These are phyloP conservation scores for Pterois miles DNA, from an alignment of 2,797 vertebrate species.

Conservation along the genomic window DNA sequence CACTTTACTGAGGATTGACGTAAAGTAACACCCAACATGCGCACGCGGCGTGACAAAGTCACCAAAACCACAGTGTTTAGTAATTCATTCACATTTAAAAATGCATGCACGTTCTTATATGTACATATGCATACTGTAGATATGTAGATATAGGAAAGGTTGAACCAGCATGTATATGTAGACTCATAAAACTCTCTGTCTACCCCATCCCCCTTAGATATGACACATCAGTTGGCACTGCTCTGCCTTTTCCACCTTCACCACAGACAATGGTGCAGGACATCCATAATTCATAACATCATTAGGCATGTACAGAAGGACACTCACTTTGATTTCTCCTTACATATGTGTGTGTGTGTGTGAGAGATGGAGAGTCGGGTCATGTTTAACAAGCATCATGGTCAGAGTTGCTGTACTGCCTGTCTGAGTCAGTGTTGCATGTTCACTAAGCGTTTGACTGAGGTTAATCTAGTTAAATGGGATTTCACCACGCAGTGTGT, in stretches of 20 bases:
- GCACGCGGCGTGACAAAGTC: conserved; percentile 23
- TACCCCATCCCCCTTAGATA: neutral
- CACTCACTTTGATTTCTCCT: conserved; percentile 52
- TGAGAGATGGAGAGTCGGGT: neutral
- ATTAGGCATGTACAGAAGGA: conserved; percentile 57
- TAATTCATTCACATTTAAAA: neutral
- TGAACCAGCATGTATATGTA: neutral
- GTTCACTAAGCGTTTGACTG: conserved; percentile 28
- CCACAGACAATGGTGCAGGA: conserved; percentile 61
- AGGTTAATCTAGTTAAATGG: conserved; percentile 46
- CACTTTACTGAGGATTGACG: conserved; percentile 49
- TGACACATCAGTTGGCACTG: conserved; percentile 48
- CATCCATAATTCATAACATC: conserved; percentile 78
- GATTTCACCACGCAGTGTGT: conserved; percentile 11
- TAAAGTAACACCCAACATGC: conserved; percentile 35
- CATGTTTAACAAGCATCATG: conserved; percentile 42
- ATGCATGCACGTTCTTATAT: neutral
- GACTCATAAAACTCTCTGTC: neutral
- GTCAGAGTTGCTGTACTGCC: conserved; percentile 30
- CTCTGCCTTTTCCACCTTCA: conserved; percentile 53
- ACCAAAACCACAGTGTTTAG: neutral
- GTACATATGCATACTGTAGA: neutral
- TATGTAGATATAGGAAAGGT: neutral
- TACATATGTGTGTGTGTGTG: conserved; percentile 1
- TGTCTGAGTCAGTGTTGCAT: conserved; percentile 42